Percentiles rank a stretch among this genome's conserved stretches.
These are phyloP conservation scores for Lucinisca nassula DNA, from an alignment of 2,888 invertebrate species.

Conservation along the genomic window DNA sequence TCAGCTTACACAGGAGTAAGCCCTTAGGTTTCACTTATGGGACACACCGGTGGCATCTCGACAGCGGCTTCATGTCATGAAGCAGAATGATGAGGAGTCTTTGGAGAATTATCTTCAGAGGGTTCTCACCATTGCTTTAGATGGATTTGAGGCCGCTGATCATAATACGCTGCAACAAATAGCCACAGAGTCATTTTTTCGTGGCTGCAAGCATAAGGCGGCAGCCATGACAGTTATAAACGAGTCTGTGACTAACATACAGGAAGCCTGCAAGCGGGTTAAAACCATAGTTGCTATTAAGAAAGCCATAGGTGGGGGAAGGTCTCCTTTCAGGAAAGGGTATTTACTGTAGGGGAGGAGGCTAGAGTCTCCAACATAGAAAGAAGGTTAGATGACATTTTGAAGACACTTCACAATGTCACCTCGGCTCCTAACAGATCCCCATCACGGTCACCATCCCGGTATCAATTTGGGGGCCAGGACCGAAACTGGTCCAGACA, in stretches of 20 bases:
- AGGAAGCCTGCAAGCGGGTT: background rate
- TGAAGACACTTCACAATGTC: background rate
- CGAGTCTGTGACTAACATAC: background rate
- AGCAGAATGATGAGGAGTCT: background rate
- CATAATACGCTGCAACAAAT: background rate
- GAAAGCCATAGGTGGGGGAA: background rate
- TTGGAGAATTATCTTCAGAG: background rate
- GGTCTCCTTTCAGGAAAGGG: background rate
- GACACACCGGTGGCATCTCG: background rate
- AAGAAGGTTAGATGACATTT: background rate
- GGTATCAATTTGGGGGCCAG: background rate
- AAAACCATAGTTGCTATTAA: background rate
- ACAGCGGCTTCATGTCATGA: background rate
- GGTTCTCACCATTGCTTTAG: background rate
- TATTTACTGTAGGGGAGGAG: background rate
- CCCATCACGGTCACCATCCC: background rate
- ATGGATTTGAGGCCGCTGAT: background rate
- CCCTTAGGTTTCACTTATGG: background rate
- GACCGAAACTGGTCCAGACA: background rate
- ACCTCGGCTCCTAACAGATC: background rate
- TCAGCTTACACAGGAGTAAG: background rate
- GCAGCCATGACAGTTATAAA: conserved; percentile 6
- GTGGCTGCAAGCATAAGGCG: background rate
- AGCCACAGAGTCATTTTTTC: background rate
- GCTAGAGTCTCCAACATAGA: background rate